Evolutionary conservation across 2,888 invertebrate species (phyloP), one percentile per base, ranked within the genome.

Genomic region (Gymnosoma rotundatum): DNA sequence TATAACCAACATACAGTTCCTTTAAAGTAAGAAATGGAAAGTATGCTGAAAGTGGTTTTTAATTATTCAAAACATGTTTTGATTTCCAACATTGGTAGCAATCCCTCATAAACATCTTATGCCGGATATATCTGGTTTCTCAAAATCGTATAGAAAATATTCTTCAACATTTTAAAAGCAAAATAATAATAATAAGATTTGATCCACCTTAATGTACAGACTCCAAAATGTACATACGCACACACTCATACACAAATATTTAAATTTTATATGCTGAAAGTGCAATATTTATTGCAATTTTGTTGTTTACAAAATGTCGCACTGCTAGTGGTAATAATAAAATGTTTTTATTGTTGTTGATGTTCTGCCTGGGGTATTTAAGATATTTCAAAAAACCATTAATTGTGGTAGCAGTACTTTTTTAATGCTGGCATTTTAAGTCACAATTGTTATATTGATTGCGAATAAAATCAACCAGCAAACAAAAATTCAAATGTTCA

Each of bases 391-490:
- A 74, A 78, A 25, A 25, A 25, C 63, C 63, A 80, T 78, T 80
- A 83, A 83, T 48, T 83, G 75, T 76, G 83, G 79, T 76, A 4
- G 58, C 72, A 72, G 8, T 54, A 38, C 73, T 80, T 48, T 63
- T 48, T 63, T 21, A 36, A 38, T 81, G 67, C 54, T 63, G 72
- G 58, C 42, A 42, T 72, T 64, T 21, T 10, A 58, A 74, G 72
- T 78, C 75, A 82, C 81, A 82, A 79, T 73, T 76, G 66, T 42
- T 61, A 76, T 69, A 81, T 84, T 78, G 74, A 78, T 81, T 64
- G 50, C 61, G 72, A 78, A 81, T 81, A 64, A 83, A 83, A 52
- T 72, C 45, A 84, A 78, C 81, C 74, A 70, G 78, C 2, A 52
- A 18, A 52, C 2, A 52, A 18, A 67, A 73, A 69, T 48, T 16